Evolutionary conservation across 2,113 vertebrate species (phyloP).

Genomic region (Cricetomys ansorgei): DNA sequence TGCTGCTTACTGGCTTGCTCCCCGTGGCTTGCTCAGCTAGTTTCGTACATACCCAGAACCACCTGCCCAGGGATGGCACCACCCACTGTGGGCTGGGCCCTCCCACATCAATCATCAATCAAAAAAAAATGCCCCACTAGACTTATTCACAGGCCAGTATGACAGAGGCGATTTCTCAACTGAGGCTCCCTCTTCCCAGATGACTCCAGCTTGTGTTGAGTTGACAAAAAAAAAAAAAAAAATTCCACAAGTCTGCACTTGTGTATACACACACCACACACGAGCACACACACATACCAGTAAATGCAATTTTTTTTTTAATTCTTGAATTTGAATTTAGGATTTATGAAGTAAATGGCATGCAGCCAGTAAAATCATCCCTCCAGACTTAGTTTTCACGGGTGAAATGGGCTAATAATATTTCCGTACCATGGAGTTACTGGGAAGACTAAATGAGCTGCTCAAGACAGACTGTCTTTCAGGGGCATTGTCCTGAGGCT

Average conservation of each 20-base stretch:
- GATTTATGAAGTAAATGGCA: neutral
- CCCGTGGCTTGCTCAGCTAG: neutral
- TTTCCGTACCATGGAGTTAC: neutral
- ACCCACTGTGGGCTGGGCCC: neutral
- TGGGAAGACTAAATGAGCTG: neutral
- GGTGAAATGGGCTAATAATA: neutral
- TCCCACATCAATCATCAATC: neutral
- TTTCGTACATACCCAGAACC: neutral
- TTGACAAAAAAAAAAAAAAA: neutral
- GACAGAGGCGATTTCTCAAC: neutral
- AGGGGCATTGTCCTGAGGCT: neutral
- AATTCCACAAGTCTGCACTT: neutral
- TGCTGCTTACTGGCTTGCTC: neutral
- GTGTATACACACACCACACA: neutral
- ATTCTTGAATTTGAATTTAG: conserved; percentile 12
- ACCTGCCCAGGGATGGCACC: neutral
- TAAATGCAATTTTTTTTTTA: neutral
- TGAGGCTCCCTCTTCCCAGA: neutral
- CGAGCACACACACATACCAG: neutral
- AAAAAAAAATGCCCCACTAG: neutral
- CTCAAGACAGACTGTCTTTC: neutral
- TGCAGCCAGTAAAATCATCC: neutral
- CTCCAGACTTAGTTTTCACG: neutral
- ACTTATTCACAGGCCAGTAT: neutral
- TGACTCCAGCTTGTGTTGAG: neutral